Percentiles rank a stretch among this genome's conserved stretches.
Conservation (phyloP, 2,888 invertebrate genomes). For the Parnassius smintheus region DNA sequence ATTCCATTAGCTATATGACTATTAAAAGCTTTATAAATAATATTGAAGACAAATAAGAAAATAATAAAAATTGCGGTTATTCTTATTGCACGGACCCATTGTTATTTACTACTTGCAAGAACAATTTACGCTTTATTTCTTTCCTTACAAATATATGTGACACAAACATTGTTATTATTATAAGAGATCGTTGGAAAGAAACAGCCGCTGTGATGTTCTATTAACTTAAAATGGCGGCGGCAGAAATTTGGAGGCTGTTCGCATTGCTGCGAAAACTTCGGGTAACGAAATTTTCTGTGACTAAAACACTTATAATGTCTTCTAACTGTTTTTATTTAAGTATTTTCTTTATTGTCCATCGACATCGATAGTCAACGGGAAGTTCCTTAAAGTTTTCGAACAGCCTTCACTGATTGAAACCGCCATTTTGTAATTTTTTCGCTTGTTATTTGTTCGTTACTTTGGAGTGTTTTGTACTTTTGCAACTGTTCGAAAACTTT, state of each 20-base stretch:
- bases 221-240: constrained; percentile 70
- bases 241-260: constrained; percentile 82
- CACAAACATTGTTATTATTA: constrained; percentile 89
- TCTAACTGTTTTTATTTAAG: constrained; percentile 64
- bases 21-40: too few species aligned
- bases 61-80: not conserved
- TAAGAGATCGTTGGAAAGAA: constrained; percentile 49
- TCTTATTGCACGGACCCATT: not conserved
- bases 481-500: constrained; percentile 83
- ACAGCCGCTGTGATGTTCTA: constrained; percentile 55
- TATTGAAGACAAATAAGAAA: too few species aligned
- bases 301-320: constrained; percentile 53
- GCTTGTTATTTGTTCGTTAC: constrained; percentile 49
- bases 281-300: constrained; percentile 62
- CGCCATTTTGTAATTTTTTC: constrained; percentile 67
- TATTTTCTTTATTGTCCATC: constrained; percentile 63
- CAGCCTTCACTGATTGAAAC: constrained; percentile 82
- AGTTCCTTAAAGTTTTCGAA: constrained; percentile 83
- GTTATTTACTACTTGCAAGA: not conserved
- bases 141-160: not conserved
- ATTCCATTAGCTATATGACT: too few species aligned
- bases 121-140: not conserved
- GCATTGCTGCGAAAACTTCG: constrained; percentile 73
- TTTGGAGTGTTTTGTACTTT: constrained; percentile 60
- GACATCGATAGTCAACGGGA: constrained; percentile 51